Base-by-base conservation (phyloP, 2,888 invertebrate species). In the Drosophila multiciliata region DNA sequence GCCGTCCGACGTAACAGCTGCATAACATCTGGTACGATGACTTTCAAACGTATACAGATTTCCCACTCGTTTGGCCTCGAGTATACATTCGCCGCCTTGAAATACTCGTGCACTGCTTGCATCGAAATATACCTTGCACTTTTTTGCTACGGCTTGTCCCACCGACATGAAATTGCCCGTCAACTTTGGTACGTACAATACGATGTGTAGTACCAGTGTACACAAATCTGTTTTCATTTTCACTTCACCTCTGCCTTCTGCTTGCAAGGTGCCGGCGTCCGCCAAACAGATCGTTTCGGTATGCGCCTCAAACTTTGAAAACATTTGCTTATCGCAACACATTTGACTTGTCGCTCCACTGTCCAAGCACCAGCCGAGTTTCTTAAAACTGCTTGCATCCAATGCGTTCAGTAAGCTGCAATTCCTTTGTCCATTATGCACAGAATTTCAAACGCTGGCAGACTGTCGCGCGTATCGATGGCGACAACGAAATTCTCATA, bases 281-380 rank as follows among this genome's bases (percentile, higher is more conserved):
- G 67, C 67, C 33, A 69, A 35, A n/a, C 59, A 48, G 23, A 69
- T 63, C 33, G n/a, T 49, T 26, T 59, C 53, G 38, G 26, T 66
- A 42, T 45, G 45, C 17, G 42, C 15, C 29, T 61, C n/a, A 33
- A 59, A 26, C 29, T 49, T 42, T 2, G 35, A 26, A 26, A 67
- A 57, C 23, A 67, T 40, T 17, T 50, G 6, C 2, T 8, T 48
- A 2, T 68, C 33, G 17, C 58, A 63, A 33, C 63, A 63, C 53
- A 64, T 64, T 8, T 55, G 55, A n/a, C 69, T 69, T 15, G 64
- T 50, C 26, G 48, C 57, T 20, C 57, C 63, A 48, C 63, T 58
- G 52, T 63, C 61, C 49, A 67, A 55, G 7, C 48, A 49, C 61
- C 61, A 61, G 9, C 32, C 40, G 8, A 36, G n/a, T 20, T 29